Conservation (phyloP, 2,888 invertebrate genomes). For the Yponomeuta cagnagella region DNA sequence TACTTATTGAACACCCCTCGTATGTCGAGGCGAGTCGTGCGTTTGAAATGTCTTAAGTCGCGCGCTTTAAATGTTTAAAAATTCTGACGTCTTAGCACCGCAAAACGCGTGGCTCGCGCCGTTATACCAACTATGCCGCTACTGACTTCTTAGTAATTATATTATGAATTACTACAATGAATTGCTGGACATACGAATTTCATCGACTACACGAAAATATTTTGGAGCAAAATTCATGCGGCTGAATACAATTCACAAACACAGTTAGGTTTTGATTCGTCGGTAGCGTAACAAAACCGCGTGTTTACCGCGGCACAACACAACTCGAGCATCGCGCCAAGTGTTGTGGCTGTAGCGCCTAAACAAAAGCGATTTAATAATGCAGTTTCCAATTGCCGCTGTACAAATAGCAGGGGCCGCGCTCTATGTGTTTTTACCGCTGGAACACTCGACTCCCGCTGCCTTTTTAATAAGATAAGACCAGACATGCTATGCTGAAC, state of each 20-base stretch:
- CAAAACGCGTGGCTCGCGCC: no score
- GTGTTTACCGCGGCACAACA: background rate
- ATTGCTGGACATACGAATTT: no score
- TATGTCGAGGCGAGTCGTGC: no score
- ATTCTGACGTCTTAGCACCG: no score
- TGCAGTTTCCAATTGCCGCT: conserved; percentile 75
- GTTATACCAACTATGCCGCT: no score
- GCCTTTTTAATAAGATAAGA: conserved; percentile 16
- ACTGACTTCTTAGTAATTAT: no score
- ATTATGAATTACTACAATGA: no score
- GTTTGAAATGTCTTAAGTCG: no score
- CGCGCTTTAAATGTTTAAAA: no score
- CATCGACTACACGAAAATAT: background rate
- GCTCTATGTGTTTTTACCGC: conserved; percentile 35
- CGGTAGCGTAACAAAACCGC: background rate
- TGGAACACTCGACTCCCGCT: conserved; percentile 21
- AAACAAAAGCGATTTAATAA: conserved; percentile 75
- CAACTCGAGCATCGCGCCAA: conserved; percentile 27
- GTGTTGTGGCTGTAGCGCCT: conserved; percentile 53
- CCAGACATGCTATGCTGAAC: background rate
- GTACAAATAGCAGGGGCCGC: conserved; percentile 64
- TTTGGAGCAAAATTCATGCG: background rate
- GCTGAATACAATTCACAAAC: background rate
- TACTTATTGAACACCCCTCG: no score
- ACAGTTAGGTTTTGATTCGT: background rate